Base-by-base conservation (phyloP, 2,113 vertebrate species). In the Podiceps cristatus region DNA sequence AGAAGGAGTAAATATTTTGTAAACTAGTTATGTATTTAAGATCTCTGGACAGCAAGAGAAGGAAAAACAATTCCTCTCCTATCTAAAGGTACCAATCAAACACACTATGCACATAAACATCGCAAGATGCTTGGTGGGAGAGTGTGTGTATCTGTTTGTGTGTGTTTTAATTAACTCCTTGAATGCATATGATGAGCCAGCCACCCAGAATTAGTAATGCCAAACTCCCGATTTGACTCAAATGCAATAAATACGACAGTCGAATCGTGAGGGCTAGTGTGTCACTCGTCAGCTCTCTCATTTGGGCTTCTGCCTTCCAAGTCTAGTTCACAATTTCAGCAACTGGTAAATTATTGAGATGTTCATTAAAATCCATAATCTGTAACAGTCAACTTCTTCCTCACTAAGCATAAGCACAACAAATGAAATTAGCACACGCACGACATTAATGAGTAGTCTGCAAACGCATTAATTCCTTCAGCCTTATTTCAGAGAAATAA, bases 91-190 rank as follows among this genome's bases (percentile, higher is more conserved):
- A 93, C 95, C 96, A 93, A 77, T 96, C 72, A 93, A 83, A 96
- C 59, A 92, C 95, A 88, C 93, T 67, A 50, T 45, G 66, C 88
- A 94, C 82, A 90, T 80, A 97, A 93, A 96, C 92, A 88, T 90
- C 22, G 33, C 84, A 96, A 95, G 91, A 93, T 79, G 95, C 95
- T 91, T 88, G 86, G 92, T 95, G 95, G 91, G 96, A 94, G 91
- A 92, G 44, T 31, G 86, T 74, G 90, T 94, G 82, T 83, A 95
- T 94, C 94, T 95, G 97, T 95, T 96, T 95, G 94, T 95, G 94
- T 56, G 88, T 96, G 93, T 96, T 93, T 97, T 96, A 97, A 97
- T 96, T 98, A 98, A 98, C 97, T 96, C 97, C 92, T 95, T 96
- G 74, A 96, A 92, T 95, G 92, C 94, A 93, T 87, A 71, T 64